Evolutionary conservation across 2,888 invertebrate species (phyloP).

Genomic region (Temnothorax ravouxi): DNA sequence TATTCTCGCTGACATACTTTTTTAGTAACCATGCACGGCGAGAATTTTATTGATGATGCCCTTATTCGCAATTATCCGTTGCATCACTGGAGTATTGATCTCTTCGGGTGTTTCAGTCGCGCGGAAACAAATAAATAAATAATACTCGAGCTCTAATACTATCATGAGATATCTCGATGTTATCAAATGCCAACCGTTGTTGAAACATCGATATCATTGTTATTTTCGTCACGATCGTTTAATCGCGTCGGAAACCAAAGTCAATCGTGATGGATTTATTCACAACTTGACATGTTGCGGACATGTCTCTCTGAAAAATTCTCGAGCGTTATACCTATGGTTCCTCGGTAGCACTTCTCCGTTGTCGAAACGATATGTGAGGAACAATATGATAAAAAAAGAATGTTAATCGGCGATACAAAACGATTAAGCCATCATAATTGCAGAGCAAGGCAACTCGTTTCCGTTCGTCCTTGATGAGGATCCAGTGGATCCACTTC

Average conservation of each 20-base stretch:
- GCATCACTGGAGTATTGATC: slow-evolving; percentile 46
- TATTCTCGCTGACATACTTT: slow-evolving; percentile 47
- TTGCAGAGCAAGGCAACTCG: slow-evolving; percentile 68
- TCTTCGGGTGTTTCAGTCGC: slow-evolving; percentile 7
- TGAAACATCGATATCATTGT: neutral
- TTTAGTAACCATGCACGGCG: neutral
- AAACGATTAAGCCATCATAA: slow-evolving; percentile 74
- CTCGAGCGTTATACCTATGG: no score
- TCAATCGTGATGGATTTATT: neutral
- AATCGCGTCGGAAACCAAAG: neutral
- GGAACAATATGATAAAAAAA: neutral
- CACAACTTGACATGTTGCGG: neutral
- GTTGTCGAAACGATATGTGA: neutral
- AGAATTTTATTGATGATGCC: slow-evolving; percentile 39
- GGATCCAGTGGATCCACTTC: slow-evolving; percentile 69
- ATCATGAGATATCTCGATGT: neutral
- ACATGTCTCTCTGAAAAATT: neutral
- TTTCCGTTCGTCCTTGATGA: slow-evolving; percentile 69
- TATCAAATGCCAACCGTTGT: neutral
- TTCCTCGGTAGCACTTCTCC: neutral
- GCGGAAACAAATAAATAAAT: slow-evolving; percentile 2
- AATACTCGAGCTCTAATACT: no score
- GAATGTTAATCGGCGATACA: slow-evolving; percentile 23
- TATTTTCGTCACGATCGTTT: neutral
- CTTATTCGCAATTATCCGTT: slow-evolving; percentile 34